phyloP scores from a whole-genome alignment of 1,140 invertebrate species.

The Orius laevigatus region DNA sequence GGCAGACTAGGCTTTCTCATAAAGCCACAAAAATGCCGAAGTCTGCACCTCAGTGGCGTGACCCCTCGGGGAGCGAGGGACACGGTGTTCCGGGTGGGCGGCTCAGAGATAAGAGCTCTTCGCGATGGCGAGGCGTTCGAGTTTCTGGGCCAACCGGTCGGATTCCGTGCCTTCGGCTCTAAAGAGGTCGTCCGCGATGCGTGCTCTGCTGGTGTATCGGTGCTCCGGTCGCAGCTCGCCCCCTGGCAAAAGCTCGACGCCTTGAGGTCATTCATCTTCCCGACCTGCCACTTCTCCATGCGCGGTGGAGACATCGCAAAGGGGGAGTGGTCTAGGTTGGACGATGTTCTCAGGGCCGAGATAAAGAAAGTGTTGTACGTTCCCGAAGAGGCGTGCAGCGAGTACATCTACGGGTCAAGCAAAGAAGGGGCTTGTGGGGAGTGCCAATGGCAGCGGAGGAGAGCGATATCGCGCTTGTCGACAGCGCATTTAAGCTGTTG shows the following conservation, averaged over 20 bases:
- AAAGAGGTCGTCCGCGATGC: slow-evolving; percentile 14
- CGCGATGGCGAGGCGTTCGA: slow-evolving; percentile 18
- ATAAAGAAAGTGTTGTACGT: slow-evolving; percentile 23
- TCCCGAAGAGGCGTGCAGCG: slow-evolving; percentile 22
- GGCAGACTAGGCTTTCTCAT: neutral
- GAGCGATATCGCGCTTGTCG: neutral
- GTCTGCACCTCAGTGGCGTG: neutral
- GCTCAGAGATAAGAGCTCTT: neutral
- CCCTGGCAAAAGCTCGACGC: slow-evolving; percentile 29
- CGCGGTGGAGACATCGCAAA: slow-evolving; percentile 20
- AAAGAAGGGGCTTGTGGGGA: neutral
- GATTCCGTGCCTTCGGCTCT: slow-evolving; percentile 19
- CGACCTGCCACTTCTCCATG: slow-evolving; percentile 23
- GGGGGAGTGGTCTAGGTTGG: slow-evolving; percentile 13
- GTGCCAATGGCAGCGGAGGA: neutral
- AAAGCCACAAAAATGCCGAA: neutral
- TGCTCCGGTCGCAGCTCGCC: slow-evolving; percentile 22
- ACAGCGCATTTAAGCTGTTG: neutral
- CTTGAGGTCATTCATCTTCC: slow-evolving; percentile 24
- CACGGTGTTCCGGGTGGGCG: neutral
- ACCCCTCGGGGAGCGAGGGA: neutral
- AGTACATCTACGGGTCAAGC: slow-evolving; percentile 16
- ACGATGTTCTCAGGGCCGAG: slow-evolving; percentile 18
- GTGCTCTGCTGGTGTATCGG: neutral
- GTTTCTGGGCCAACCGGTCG: slow-evolving; percentile 23